These are phyloP conservation scores for Bombus breviceps DNA, from an alignment of 1,140 invertebrate species.

Conservation along the genomic window DNA sequence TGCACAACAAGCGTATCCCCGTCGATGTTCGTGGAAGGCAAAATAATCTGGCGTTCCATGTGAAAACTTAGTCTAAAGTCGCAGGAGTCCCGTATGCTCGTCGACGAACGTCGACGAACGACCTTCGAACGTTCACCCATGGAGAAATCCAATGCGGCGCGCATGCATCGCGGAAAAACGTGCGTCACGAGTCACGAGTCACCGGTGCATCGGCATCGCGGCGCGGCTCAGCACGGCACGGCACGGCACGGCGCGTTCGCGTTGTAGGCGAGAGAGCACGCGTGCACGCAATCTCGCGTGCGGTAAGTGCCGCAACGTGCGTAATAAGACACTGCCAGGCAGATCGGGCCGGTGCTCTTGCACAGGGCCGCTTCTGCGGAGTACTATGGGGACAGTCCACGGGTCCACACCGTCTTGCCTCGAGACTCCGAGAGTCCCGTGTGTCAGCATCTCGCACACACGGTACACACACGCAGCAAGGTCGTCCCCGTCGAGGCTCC, in stretches of 20 bases:
- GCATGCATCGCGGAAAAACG: constrained; percentile 28
- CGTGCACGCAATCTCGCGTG: constrained; percentile 20
- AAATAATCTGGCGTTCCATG: background rate
- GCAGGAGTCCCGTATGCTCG: background rate
- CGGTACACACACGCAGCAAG: constrained; percentile 31
- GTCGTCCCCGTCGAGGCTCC: constrained; percentile 48
- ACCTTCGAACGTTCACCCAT: constrained; percentile 42
- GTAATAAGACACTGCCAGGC: constrained; percentile 56
- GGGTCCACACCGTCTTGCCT: constrained; percentile 37
- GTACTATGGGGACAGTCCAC: constrained; percentile 53
- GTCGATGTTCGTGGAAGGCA: background rate
- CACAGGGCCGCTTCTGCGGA: constrained; percentile 45
- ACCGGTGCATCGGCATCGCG: background rate
- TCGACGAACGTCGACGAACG: constrained; percentile 9
- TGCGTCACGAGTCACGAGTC: background rate
- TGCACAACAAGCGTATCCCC: no score
- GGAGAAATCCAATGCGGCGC: background rate
- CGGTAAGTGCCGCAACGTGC: constrained; percentile 52
- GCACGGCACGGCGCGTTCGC: background rate
- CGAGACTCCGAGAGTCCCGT: background rate
- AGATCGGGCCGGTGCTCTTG: constrained; percentile 40
- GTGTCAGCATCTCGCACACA: background rate
- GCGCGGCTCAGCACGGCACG: background rate
- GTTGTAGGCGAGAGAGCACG: constrained; percentile 18
- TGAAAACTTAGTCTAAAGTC: background rate